Percentiles rank a stretch among this genome's conserved stretches.
These are phyloP conservation scores for Arbacia lixula DNA, from an alignment of 53 echinoderm and acorn worm species.

Conservation along the genomic window DNA sequence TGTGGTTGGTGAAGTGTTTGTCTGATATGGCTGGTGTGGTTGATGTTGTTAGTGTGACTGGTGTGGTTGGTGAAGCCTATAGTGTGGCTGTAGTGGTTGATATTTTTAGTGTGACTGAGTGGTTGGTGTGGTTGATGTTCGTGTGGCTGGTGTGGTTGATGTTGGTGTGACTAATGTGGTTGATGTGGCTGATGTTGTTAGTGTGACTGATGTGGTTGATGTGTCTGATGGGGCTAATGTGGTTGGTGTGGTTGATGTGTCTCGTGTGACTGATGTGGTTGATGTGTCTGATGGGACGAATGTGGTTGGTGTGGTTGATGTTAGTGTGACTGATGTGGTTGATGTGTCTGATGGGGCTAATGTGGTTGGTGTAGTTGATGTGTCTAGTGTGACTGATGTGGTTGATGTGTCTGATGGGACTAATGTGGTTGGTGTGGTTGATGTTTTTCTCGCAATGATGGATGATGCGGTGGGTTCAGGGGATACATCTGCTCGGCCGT, in stretches of 20 bases:
- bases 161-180: background rate
- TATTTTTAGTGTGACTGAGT: too few species aligned
- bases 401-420: background rate
- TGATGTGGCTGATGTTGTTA: background rate
- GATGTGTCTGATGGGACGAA: background rate
- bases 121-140: too few species aligned
- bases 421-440: background rate
- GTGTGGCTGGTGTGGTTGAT: background rate
- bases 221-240: background rate
- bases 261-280: background rate
- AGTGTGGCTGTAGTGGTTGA: too few species aligned
- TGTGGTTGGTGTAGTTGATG: background rate
- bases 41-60: too few species aligned
- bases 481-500: too few species aligned
- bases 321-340: background rate
- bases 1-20: too few species aligned
- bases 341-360: background rate
- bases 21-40: too few species aligned
- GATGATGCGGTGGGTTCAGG: too few species aligned
- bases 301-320: background rate
- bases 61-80: too few species aligned
- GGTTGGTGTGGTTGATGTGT: background rate
- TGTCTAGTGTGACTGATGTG: background rate
- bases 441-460: background rate
- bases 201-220: background rate